phyloP scores from a whole-genome alignment of 2,797 vertebrate genomes.

The Zalophus californianus region DNA sequence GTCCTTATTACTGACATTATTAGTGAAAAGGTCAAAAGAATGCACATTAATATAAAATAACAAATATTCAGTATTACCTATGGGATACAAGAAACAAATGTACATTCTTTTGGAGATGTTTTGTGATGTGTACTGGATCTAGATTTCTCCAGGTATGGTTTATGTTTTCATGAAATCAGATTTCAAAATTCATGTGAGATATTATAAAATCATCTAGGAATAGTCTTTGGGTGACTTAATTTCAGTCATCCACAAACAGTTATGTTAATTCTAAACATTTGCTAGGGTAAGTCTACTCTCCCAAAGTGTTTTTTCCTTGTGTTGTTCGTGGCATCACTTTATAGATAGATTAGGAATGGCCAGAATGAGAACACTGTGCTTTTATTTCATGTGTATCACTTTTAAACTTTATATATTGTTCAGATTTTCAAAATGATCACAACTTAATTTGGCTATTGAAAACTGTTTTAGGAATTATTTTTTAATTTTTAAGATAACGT shows the following conservation, averaged over 20 bases:
- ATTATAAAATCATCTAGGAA: not conserved
- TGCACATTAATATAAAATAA: not conserved
- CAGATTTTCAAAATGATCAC: not conserved
- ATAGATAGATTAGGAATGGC: not conserved
- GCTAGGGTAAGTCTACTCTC: not conserved
- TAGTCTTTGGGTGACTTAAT: not conserved
- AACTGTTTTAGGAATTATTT: not conserved
- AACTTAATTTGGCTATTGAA: not conserved
- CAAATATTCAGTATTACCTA: not conserved
- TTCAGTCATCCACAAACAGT: not conserved
- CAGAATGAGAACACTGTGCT: not conserved
- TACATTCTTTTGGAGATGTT: not conserved
- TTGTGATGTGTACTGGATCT: not conserved
- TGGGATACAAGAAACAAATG: not conserved
- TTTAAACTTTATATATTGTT: not conserved
- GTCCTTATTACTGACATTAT: not conserved
- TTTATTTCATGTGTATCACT: not conserved
- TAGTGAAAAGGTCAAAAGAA: not conserved
- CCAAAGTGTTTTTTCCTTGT: not conserved
- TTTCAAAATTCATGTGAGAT: not conserved
- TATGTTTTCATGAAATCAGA: not conserved
- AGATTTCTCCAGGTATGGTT: not conserved
- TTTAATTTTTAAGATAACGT: not conserved
- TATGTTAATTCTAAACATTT: not conserved
- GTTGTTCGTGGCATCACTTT: not conserved